Conservation (phyloP, 2,113 vertebrate species). For the Ciconia maguari region DNA sequence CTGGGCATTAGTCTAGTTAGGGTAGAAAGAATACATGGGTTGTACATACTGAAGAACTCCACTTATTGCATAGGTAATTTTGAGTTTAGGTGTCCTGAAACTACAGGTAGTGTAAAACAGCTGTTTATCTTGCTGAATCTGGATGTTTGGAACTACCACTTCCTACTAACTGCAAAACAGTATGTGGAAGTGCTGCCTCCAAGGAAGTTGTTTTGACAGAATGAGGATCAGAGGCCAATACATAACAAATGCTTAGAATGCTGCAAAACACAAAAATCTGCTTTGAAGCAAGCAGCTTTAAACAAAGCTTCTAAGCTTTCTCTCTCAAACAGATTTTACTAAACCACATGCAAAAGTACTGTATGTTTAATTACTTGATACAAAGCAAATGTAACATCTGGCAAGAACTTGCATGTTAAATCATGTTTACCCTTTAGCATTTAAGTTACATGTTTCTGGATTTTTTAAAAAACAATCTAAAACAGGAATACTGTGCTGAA, state of each 20-base stretch:
- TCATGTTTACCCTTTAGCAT: constrained; percentile 31
- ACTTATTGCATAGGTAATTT: not conserved
- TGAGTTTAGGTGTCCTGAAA: not conserved
- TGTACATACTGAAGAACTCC: not conserved
- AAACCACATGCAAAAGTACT: constrained; percentile 36
- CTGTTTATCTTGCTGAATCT: not conserved
- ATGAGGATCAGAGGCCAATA: not conserved
- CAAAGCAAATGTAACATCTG: constrained; percentile 55
- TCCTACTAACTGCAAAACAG: not conserved
- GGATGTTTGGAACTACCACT: not conserved
- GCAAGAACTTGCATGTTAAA: constrained; percentile 44
- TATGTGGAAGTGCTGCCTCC: not conserved
- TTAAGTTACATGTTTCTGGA: constrained; percentile 20
- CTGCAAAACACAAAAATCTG: constrained; percentile 48
- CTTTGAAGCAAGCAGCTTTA: constrained; percentile 66
- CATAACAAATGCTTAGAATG: constrained; percentile 28
- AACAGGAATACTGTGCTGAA: not conserved
- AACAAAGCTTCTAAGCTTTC: constrained; percentile 59
- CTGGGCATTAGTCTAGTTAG: not conserved
- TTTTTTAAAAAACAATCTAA: not conserved
- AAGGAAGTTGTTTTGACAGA: not conserved
- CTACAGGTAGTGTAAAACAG: not conserved
- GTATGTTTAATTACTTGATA: constrained; percentile 62
- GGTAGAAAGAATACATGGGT: not conserved
- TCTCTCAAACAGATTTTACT: constrained; percentile 42